Base-by-base conservation (phyloP, 2,888 invertebrate species). In the Trachelus troglodyta region DNA sequence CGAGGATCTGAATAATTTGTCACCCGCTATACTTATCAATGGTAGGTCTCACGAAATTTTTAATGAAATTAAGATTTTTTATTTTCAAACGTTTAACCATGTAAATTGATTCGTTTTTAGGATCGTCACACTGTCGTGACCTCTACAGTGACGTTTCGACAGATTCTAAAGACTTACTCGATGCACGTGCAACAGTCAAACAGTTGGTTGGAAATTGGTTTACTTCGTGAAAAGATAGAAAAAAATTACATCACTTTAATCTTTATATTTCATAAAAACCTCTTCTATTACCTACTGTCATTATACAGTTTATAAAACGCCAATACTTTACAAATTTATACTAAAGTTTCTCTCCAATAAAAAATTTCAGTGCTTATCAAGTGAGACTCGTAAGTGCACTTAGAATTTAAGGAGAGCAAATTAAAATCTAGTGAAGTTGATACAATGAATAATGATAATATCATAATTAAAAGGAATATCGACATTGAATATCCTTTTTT, bases 1-100 rank as follows among this genome's bases (percentile, higher is more conserved):
- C 15, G 89, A 92, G 83, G 92, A 93, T 84, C 81, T 89, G 34
- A 89, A 88, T 76, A 77, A 83, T 40, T 76, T 33, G 1, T 84
- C 90, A 0, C 88, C 89, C 0, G 85, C 89, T 12, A 89, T 90
- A 76, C 75, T 90, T 11, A 88, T 91, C 23, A 83, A 86, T 34
- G 90, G 90, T 89, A 85, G 79, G 31, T 69, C 6, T 71, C 15
- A 6, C 34, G 71, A 23, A 23, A 56, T 31, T 71, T 71, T 71
- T 31, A 2, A 34, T 31, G 9, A 31, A 30, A 69, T 12, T 9
- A 9, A 23, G 30, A 71, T 4, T 31, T 71, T 33, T 11, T 4
- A 34, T 71, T 23, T 56, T 56, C 9, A 56, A 23, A 56, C 56
- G 15, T 33, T 31, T 12, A 31, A 31, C 6, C 34, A 12, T 2